Evolutionary conservation across 2,888 invertebrate species (phyloP).

Genomic region (Himalopsyche kuldschensis): DNA sequence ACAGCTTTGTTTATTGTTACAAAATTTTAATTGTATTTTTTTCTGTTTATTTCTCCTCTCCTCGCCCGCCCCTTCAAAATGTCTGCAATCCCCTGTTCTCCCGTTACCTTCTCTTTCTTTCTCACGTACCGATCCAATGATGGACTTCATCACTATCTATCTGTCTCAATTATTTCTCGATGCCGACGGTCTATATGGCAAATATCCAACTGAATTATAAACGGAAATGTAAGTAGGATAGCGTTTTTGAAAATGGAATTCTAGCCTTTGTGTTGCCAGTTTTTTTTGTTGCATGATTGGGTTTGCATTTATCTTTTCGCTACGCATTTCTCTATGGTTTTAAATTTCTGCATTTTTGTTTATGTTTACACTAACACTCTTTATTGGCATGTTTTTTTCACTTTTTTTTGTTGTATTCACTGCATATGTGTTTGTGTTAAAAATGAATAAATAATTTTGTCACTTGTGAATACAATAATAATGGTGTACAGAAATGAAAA

Average conservation of each 20-base stretch:
- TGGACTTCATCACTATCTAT: not conserved
- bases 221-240: not conserved
- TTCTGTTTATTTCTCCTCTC: constrained; percentile 17
- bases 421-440: no score
- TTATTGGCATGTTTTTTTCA: no score
- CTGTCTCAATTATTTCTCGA: not conserved
- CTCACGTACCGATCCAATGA: not conserved
- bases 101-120: not conserved
- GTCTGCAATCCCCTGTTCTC: not conserved
- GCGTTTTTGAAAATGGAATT: not conserved
- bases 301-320: not conserved
- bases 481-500: no score
- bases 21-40: not conserved
- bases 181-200: not conserved
- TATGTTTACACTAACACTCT: no score
- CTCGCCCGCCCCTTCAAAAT: not conserved
- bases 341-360: no score
- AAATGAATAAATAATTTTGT: no score
- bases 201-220: not conserved
- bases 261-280: not conserved
- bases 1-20: not conserved
- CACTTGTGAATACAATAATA: no score
- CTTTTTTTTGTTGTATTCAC: no score
- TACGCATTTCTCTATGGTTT: no score
- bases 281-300: not conserved